Evolutionary conservation across 2,888 invertebrate species (phyloP).

Genomic region (Chironomus riparius): DNA sequence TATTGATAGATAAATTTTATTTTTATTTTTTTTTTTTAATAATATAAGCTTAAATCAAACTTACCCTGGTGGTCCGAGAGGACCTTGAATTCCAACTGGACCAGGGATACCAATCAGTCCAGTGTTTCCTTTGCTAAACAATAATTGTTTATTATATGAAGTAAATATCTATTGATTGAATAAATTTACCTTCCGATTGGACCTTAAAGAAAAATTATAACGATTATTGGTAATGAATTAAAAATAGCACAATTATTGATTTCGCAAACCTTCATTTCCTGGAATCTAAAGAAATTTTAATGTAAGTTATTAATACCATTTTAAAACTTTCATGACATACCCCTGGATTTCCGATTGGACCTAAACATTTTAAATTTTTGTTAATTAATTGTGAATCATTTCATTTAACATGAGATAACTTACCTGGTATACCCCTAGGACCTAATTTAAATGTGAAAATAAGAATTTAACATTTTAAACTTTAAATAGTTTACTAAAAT

Average conservation of each 20-base stretch:
- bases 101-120: neutral
- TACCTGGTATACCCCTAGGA: conserved; percentile 67
- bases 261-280: conserved; percentile 59
- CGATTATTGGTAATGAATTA: too few relatives aligned
- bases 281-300: conserved; percentile 45
- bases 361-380: neutral
- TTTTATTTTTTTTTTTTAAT: too few relatives aligned
- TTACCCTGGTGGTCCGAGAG: too few relatives aligned
- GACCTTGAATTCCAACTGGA: neutral
- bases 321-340: neutral
- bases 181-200: neutral
- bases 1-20: too few relatives aligned
- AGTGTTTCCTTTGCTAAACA: neutral
- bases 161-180: too few relatives aligned
- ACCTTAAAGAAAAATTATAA: too few relatives aligned
- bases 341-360: neutral
- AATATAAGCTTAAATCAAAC: too few relatives aligned
- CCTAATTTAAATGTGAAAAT: neutral
- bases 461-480: too few relatives aligned
- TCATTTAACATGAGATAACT: conserved; percentile 47
- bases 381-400: too few relatives aligned
- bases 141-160: neutral
- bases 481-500: too few relatives aligned
- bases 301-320: neutral
- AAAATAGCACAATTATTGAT: too few relatives aligned